Percentiles rank a stretch among this genome's conserved stretches.
Evolutionary conservation across 2,797 vertebrate genomes (phyloP).

Genomic region (Microcaecilia unicolor): DNA sequence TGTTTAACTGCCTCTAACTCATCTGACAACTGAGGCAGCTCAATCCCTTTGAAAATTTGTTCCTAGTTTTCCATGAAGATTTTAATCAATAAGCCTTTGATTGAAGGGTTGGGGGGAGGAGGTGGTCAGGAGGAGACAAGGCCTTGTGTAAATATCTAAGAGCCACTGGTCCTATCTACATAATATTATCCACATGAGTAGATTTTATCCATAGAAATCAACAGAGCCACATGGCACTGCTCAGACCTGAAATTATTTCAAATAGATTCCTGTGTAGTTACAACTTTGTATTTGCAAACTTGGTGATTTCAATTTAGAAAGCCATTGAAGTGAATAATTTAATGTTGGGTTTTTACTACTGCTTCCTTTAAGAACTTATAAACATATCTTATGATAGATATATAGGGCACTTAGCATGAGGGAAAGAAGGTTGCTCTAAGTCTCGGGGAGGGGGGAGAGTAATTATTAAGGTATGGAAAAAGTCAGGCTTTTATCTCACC

Average conservation of each 20-base stretch:
- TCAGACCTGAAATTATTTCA: slow-evolving; percentile 35
- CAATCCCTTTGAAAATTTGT: no score
- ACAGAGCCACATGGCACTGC: slow-evolving; percentile 27
- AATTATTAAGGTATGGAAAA: no score
- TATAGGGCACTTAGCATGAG: not conserved
- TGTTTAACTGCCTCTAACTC: no score
- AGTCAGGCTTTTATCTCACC: no score
- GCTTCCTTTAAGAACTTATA: slow-evolving; percentile 21
- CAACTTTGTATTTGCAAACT: slow-evolving; percentile 22
- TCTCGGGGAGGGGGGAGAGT: no score
- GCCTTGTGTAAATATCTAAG: slow-evolving; percentile 17
- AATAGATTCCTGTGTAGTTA: slow-evolving; percentile 30
- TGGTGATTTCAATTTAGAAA: slow-evolving; percentile 43
- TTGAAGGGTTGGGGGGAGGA: no score
- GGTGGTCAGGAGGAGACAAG: not conserved
- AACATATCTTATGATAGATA: slow-evolving; percentile 15
- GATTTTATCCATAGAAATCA: slow-evolving; percentile 10
- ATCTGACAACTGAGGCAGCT: no score
- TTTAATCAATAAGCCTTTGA: not conserved
- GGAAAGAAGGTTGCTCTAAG: no score
- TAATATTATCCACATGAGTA: slow-evolving; percentile 30
- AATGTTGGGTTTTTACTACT: slow-evolving; percentile 18
- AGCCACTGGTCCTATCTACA: slow-evolving; percentile 16
- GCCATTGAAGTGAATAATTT: slow-evolving; percentile 32
- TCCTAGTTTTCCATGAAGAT: not conserved